Evolutionary conservation across 2,113 vertebrate genomes (phyloP).

Genomic region (Nycticryphes semicollaris): DNA sequence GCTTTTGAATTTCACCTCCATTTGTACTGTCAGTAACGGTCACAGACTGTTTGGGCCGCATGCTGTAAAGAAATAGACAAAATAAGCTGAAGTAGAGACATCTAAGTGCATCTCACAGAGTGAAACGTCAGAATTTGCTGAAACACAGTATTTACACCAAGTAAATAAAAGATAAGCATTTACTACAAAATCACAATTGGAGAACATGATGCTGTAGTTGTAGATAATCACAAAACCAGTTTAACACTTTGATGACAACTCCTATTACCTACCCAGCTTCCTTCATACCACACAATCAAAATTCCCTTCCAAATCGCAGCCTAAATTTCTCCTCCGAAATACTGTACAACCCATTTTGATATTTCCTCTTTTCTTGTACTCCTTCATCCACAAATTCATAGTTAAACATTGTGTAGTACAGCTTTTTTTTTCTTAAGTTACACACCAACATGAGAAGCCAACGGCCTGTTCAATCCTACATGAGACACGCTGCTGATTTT

Average conservation of each 20-base stretch:
- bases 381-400: not conserved
- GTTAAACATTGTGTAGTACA: not conserved
- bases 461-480: not conserved
- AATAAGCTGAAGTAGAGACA: not conserved
- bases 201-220: not conserved
- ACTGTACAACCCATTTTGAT: not conserved
- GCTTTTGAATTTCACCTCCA: slow-evolving; percentile 26
- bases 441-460: not conserved
- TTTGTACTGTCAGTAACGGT: slow-evolving; percentile 3
- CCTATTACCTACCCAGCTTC: not conserved
- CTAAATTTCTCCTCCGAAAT: not conserved
- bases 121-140: not conserved
- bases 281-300: not conserved
- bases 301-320: not conserved
- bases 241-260: not conserved
- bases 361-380: not conserved
- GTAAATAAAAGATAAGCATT: not conserved
- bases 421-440: not conserved
- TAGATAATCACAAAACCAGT: not conserved
- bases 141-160: not conserved
- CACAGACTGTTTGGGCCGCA: slow-evolving; percentile 45
- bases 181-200: not conserved
- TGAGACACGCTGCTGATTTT: not conserved
- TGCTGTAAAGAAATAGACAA: slow-evolving; percentile 34
- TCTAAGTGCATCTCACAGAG: not conserved